Conservation (phyloP, 2,888 invertebrate genomes). For the Glaucopsyche alexis region DNA sequence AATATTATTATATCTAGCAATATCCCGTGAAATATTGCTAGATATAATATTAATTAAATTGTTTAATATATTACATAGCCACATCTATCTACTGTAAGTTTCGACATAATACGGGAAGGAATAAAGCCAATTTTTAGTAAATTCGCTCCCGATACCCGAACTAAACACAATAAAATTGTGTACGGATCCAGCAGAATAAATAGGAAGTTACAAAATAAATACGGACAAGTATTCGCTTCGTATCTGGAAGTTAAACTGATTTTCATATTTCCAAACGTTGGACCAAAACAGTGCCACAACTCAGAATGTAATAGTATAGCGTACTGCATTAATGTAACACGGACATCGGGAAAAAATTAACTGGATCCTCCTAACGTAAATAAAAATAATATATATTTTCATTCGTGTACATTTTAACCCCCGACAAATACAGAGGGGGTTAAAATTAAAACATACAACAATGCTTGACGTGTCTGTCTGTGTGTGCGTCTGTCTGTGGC, state of each 20-base stretch:
- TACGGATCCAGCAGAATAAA: constrained; percentile 26
- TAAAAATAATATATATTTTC: too few relatives aligned
- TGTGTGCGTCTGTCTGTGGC: too few relatives aligned
- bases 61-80: not conserved
- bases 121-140: not conserved
- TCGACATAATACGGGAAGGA: not conserved
- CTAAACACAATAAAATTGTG: constrained; percentile 23
- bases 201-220: constrained; percentile 31
- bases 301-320: constrained; percentile 68
- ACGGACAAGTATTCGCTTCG: constrained; percentile 32
- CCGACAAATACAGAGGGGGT: too few relatives aligned
- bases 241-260: constrained; percentile 52
- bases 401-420: too few relatives aligned
- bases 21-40: too few relatives aligned
- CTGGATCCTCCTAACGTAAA: constrained; percentile 26
- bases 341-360: constrained; percentile 36
- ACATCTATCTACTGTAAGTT: not conserved
- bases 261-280: constrained; percentile 71
- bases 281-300: constrained; percentile 77
- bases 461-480: too few relatives aligned
- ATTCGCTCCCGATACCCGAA: not conserved
- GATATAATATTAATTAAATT: too few relatives aligned
- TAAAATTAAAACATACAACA: too few relatives aligned
- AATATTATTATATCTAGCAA: too few relatives aligned
- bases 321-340: constrained; percentile 66